These are phyloP conservation scores for Zaprionus kolodkinae DNA, from an alignment of 1,140 invertebrate species.

Conservation along the genomic window DNA sequence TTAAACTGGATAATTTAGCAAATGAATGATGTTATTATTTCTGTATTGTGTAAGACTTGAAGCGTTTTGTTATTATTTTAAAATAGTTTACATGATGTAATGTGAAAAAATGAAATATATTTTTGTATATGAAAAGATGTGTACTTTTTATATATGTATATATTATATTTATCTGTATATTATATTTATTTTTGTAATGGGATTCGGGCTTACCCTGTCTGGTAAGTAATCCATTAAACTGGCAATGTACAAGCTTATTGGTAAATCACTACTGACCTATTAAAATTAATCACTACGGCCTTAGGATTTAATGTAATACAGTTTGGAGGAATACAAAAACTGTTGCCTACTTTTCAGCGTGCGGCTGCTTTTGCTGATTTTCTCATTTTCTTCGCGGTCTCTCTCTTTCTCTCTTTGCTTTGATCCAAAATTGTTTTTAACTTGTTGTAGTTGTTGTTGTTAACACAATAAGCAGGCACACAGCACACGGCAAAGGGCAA, in stretches of 20 bases:
- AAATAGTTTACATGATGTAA: not conserved
- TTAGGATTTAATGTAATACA: not conserved
- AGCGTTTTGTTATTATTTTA: not conserved
- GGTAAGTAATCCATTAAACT: no score
- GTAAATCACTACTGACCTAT: not conserved
- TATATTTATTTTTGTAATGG: no score
- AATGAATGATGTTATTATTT: not conserved
- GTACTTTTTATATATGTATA: no score
- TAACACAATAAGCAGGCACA: not conserved
- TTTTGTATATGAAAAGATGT: not conserved
- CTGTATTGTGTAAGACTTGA: not conserved
- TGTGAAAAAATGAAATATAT: not conserved
- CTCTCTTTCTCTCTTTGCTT: not conserved
- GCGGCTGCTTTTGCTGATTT: not conserved
- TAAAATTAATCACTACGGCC: not conserved
- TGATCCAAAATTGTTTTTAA: not conserved
- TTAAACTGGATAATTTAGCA: not conserved
- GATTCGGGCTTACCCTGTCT: not conserved
- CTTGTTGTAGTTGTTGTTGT: constrained; percentile 13
- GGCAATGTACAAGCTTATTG: no score
- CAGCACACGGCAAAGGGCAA: not conserved
- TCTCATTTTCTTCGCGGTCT: not conserved
- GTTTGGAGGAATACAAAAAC: not conserved
- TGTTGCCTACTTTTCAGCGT: constrained; percentile 17
- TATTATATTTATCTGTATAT: no score